phyloP scores from a whole-genome alignment of 2,113 vertebrate species.

The Aspiorhynchus laticeps region DNA sequence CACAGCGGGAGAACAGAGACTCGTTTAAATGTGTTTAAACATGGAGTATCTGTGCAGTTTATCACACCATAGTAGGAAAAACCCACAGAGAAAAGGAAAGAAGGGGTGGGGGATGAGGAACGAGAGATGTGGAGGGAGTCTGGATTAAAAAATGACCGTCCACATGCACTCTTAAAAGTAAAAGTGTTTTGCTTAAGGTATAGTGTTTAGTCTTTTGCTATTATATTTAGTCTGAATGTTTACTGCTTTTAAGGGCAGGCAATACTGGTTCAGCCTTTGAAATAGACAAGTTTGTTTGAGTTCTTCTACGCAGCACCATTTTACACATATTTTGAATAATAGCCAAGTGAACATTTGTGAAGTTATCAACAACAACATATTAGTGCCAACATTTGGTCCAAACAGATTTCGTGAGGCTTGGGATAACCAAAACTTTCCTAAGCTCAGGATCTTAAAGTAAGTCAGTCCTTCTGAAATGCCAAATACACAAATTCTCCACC shows the following conservation, averaged over 20 bases:
- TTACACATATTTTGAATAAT: constrained; percentile 15
- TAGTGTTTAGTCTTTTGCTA: constrained; percentile 52
- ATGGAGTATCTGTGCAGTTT: constrained; percentile 61
- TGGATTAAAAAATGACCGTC: constrained; percentile 72
- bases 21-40: constrained; percentile 56
- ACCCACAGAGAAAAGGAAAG: constrained; percentile 31
- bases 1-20: constrained; percentile 47
- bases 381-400: constrained; percentile 4
- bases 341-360: constrained; percentile 15
- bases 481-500: not conserved
- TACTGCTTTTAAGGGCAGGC: not conserved
- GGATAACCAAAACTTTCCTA: not conserved
- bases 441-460: not conserved
- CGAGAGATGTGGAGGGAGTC: constrained; percentile 60
- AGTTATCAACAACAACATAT: constrained; percentile 32
- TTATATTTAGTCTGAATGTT: constrained; percentile 32
- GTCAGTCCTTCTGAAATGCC: not conserved
- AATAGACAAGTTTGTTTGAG: not conserved
- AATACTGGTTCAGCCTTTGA: constrained; percentile 2
- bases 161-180: constrained; percentile 21
- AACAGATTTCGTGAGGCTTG: constrained; percentile 28
- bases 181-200: constrained; percentile 39
- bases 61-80: constrained; percentile 60
- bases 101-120: constrained; percentile 43
- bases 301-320: not conserved